Conservation (phyloP, 2,113 vertebrate genomes). For the Carassius carassius region DNA sequence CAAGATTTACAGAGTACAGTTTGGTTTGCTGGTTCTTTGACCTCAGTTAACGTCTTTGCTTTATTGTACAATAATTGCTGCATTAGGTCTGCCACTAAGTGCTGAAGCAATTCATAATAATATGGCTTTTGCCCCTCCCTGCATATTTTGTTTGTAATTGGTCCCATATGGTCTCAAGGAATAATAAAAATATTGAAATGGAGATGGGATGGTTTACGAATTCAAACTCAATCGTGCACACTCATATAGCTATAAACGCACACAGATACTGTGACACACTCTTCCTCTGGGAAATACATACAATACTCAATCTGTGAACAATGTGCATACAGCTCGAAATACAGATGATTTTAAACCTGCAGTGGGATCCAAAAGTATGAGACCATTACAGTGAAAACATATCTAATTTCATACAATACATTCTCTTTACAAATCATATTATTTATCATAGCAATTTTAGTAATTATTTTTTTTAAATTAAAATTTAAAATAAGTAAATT, state of each 20-base stretch:
- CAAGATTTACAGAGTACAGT: conserved; percentile 48
- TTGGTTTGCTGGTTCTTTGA: conserved; percentile 57
- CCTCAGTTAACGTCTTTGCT: conserved; percentile 50
- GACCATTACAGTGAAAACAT: background rate
- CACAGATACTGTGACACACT: conserved; percentile 34
- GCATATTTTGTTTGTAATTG: conserved; percentile 63
- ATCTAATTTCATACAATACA: background rate
- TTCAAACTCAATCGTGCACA: conserved; percentile 26
- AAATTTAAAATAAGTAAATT: background rate
- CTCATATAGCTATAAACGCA: conserved; percentile 26
- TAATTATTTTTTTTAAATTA: background rate
- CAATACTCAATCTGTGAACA: background rate
- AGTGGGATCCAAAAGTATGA: background rate
- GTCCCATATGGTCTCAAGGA: conserved; percentile 61
- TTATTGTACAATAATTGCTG: conserved; percentile 62
- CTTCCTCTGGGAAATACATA: conserved; percentile 16
- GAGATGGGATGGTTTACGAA: conserved; percentile 49
- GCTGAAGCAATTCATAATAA: conserved; percentile 62
- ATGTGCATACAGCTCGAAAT: conserved; percentile 20
- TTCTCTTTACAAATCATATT: background rate
- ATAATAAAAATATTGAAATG: conserved; percentile 53
- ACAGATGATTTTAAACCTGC: conserved; percentile 18
- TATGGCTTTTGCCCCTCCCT: conserved; percentile 33
- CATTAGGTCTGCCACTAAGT: conserved; percentile 57
- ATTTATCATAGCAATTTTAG: background rate